Evolutionary conservation across 2,113 vertebrate genomes (phyloP).

Genomic region (Speoplatyrhinus poulsoni): DNA sequence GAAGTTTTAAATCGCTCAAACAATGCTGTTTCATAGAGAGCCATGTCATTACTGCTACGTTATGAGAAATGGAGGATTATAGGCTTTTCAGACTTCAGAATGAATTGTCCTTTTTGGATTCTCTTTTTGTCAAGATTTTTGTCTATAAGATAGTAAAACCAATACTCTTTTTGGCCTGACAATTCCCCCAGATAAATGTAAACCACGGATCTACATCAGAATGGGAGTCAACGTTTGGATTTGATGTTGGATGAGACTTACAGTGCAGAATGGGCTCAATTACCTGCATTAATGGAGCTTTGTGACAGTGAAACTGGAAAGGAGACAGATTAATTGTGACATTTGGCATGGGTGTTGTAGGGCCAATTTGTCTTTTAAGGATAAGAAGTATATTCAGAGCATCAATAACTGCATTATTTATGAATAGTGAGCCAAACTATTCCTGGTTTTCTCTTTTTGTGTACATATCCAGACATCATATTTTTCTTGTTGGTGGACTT

Average conservation of each 20-base stretch:
- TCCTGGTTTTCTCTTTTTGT: neutral
- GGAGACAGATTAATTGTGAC: slow-evolving; percentile 28
- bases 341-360: slow-evolving; percentile 13
- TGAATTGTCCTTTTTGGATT: slow-evolving; percentile 1
- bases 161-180: neutral
- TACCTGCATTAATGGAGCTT: slow-evolving; percentile 45
- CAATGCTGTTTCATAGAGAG: neutral
- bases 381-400: neutral
- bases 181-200: neutral
- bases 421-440: neutral
- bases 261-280: slow-evolving; percentile 44
- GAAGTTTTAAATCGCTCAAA: too few species aligned
- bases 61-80: neutral
- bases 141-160: neutral
- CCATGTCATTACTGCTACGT: slow-evolving; percentile 14
- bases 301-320: slow-evolving; percentile 27
- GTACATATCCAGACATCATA: neutral
- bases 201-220: slow-evolving; percentile 15
- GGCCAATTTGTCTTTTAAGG: slow-evolving; percentile 26
- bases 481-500: neutral
- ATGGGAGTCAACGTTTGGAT: slow-evolving; percentile 43
- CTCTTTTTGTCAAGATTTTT: neutral
- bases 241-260: slow-evolving; percentile 49
- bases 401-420: slow-evolving; percentile 9
- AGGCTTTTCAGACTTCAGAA: neutral